Conservation (phyloP, 37 sponge, comb jelly and placozoan species). For the Haliclona indistincta region DNA sequence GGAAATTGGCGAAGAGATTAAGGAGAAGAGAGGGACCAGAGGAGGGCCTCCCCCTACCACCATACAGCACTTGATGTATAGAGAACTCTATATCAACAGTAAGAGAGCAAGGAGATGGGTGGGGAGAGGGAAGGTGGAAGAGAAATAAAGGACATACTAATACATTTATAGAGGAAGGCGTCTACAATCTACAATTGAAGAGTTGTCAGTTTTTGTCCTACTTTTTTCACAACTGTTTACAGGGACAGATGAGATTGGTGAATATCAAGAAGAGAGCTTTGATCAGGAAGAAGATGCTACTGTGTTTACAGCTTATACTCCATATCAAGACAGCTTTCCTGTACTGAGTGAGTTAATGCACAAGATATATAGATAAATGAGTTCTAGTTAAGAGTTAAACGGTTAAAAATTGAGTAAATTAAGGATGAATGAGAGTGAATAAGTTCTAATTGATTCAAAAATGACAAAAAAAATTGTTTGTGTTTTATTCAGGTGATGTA, state of each 20-base stretch:
- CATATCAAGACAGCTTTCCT: constrained; percentile 4
- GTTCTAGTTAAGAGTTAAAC: neutral
- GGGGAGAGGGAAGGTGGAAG: neutral
- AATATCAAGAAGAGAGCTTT: no score
- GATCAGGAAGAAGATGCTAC: constrained; percentile 1
- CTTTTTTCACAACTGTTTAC: no score
- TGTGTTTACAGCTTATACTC: no score
- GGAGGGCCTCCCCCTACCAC: no score
- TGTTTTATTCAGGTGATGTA: neutral
- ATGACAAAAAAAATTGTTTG: no score
- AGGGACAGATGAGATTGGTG: no score
- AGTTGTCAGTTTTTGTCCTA: no score
- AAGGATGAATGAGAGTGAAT: neutral
- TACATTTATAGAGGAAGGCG: neutral
- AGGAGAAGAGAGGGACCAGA: no score
- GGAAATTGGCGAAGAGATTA: no score
- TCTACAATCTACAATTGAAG: neutral
- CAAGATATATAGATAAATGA: no score
- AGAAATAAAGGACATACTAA: neutral
- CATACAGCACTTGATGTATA: neutral
- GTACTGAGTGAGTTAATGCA: constrained; percentile 3
- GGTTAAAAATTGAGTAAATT: neutral
- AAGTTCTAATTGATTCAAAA: neutral
- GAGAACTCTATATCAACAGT: neutral
- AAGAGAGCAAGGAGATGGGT: neutral